Conservation (phyloP, 53 echinoderm and acorn worm genomes). For the Echinometra lucunter region DNA sequence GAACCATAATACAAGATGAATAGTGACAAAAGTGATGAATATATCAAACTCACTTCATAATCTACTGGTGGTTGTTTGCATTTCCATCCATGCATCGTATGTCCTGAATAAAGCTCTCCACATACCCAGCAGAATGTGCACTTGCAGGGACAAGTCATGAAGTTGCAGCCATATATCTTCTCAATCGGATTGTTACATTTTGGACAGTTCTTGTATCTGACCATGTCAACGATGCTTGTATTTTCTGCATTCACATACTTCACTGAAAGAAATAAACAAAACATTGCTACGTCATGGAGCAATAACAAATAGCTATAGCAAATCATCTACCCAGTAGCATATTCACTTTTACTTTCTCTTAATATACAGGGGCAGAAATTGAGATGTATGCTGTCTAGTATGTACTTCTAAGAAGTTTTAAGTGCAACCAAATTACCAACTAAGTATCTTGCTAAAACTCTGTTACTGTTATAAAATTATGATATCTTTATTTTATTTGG, state of each 20-base stretch:
- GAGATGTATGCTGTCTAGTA: no score
- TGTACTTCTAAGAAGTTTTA: no score
- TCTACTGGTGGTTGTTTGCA: background rate
- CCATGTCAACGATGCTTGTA: background rate
- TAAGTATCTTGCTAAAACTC: no score
- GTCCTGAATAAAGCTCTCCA: background rate
- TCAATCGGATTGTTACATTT: conserved; percentile 27
- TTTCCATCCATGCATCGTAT: background rate
- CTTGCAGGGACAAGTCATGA: background rate
- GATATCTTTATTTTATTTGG: no score
- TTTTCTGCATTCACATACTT: background rate
- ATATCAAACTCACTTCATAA: conserved; percentile 15
- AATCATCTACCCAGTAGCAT: background rate
- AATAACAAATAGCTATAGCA: background rate
- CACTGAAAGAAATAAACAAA: conserved; percentile 35
- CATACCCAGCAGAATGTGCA: conserved; percentile 17
- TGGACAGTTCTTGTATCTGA: conserved; percentile 40
- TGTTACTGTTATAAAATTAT: no score
- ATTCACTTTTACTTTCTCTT: no score
- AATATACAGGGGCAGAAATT: no score
- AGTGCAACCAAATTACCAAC: no score
- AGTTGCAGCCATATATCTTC: conserved; percentile 13
- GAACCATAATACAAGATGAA: background rate
- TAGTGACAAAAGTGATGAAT: background rate
- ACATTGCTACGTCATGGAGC: background rate